Evolutionary conservation across 2,797 vertebrate genomes (phyloP), one percentile per base, ranked within the genome.

Genomic region (Chiroxiphia lanceolata): DNA sequence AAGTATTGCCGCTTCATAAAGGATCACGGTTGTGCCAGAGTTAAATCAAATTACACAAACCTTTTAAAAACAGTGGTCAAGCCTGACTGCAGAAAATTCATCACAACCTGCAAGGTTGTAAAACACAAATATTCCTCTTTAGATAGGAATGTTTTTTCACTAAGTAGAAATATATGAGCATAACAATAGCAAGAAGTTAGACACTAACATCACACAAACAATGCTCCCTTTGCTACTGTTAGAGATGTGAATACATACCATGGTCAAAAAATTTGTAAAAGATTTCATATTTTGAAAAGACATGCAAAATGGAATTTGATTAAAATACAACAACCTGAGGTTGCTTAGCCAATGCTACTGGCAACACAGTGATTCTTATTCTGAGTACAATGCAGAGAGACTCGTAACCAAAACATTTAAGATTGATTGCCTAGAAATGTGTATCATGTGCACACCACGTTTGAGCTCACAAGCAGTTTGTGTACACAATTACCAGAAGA

Each of bases 361-460:
- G 16, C 68, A 89, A 47, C 15, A 25, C 11, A 64, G 63, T 0
- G 1, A 48, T 47, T 47, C 44, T 47, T 63, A 65, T 47, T 70
- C 48, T 25, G 13, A 74, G 13, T 65, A 27, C 22, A 72, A 89
- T 9, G 10, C 33, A 68, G 19, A 69, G 59, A 74, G 42, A 79
- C n/a, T 45, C 54, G 14, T 53, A 87, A 63, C 10, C 81, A 23
- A 90, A 83, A 71, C 10, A 29, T 3, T 64, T 64, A 42, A 22
- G 60, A 9, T 14, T 26, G 21, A 53, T 31, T 59, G 40, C 47
- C 19, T 47, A 40, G 69, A 64, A 81, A 63, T 3, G 8, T 17
- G 23, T 36, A 59, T 9, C 21, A 25, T 33, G 13, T 3, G 15
- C 29, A 38, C 23, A 53, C 14, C 13, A 23, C 0, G 0, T 6